These are phyloP conservation scores for Thamnaconus septentrionalis DNA, from an alignment of 2,113 vertebrate genomes.

Conservation along the genomic window DNA sequence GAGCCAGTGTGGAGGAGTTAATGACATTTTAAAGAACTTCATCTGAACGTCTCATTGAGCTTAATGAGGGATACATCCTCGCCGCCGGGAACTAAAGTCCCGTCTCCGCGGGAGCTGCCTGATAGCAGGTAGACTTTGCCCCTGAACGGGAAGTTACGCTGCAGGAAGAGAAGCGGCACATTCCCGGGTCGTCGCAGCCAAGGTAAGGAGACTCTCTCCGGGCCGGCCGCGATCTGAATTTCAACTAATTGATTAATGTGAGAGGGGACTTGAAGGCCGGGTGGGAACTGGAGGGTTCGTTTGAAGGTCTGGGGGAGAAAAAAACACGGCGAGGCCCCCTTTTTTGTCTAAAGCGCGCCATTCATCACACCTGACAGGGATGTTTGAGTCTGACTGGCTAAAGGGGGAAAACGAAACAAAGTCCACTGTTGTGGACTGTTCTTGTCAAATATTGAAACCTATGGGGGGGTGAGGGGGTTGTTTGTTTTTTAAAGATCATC, in stretches of 20 bases:
- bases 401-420: too few relatives aligned
- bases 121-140: slow-evolving; percentile 73
- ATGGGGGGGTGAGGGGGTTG: too few relatives aligned
- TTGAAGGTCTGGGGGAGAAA: slow-evolving; percentile 3
- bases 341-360: neutral
- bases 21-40: slow-evolving; percentile 45
- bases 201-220: slow-evolving; percentile 45
- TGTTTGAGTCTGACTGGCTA: neutral
- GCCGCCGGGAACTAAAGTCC: slow-evolving; percentile 52
- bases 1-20: slow-evolving; percentile 21
- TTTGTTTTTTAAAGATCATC: too few relatives aligned
- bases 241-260: slow-evolving; percentile 26
- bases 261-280: slow-evolving; percentile 14
- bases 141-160: slow-evolving; percentile 29
- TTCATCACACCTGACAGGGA: slow-evolving; percentile 5
- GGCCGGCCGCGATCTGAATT: neutral
- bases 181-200: slow-evolving; percentile 19
- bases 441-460: too few relatives aligned
- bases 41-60: slow-evolving; percentile 46
- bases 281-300: neutral
- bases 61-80: slow-evolving; percentile 53
- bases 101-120: slow-evolving; percentile 51
- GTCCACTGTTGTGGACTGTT: too few relatives aligned
- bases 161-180: slow-evolving; percentile 46
- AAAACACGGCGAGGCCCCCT: neutral